Base-by-base conservation (phyloP, 2,113 vertebrate species). In the Rhea pennata region DNA sequence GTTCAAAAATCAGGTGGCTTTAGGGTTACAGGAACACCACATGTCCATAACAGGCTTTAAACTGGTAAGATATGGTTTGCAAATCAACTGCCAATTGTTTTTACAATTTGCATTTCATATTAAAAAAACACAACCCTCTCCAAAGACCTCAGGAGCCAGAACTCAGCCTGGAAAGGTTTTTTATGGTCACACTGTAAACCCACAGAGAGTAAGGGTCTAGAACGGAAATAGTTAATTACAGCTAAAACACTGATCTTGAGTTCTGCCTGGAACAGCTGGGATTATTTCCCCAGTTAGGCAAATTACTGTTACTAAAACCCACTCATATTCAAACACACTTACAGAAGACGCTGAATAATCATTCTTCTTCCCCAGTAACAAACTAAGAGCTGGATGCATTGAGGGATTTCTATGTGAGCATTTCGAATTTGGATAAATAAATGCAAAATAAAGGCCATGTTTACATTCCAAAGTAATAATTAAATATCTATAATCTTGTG, bases 401-500 rank as follows among this genome's bases (percentile, higher is more conserved):
- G 39, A 53, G 56, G 31, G 70, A 48, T 75, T 93, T 69, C 27
- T 82, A 82, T 74, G 71, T 39, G 65, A 94, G 85, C 72, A 40
- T 75, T 94, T 75, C 75, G 92, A 92, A 91, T 85, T n/a, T 21
- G 27, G 59, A 17, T 51, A 95, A 94, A 85, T 64, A 94, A 64
- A 90, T 80, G 26, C 42, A 74, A 91, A 93, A 56, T 40, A 88
- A 86, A 48, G 65, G 65, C n/a, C 26, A 6, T 90, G 72, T 95
- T 94, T 95, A 96, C 72, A 96, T 93, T 91, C 85, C 23, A n/a
- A 71, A 21, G 54, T 56, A 93, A 92, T 72, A 89, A 90, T 71
- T 62, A 91, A 93, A 77, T 91, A 90, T 64, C 89, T 91, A 77
- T 15, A 40, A 67, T 46, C 59, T 76, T 33, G 56, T 48, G 39